Evolutionary conservation across 2,888 invertebrate species (phyloP).

Genomic region (Eremobia ochroleuca): DNA sequence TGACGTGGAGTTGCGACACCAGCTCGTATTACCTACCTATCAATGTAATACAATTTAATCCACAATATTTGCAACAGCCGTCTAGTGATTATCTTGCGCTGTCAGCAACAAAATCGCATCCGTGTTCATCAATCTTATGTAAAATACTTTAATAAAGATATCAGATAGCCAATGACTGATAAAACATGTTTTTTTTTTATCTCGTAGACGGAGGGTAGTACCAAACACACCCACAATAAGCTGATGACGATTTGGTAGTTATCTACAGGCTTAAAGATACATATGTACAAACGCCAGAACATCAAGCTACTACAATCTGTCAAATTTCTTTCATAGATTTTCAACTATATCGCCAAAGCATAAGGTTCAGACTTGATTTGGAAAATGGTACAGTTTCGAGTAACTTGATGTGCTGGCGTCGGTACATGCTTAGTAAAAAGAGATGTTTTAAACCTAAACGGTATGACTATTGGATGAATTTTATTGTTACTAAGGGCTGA

Average conservation of each 20-base stretch:
- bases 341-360: too few species aligned
- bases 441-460: background rate
- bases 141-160: slow-evolving; percentile 22
- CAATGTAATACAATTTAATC: slow-evolving; percentile 31
- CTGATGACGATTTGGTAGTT: slow-evolving; percentile 11
- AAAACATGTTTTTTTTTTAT: slow-evolving; percentile 26
- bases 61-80: background rate
- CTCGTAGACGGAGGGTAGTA: slow-evolving; percentile 32
- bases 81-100: slow-evolving; percentile 22
- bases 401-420: too few species aligned
- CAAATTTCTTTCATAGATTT: too few species aligned
- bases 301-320: too few species aligned
- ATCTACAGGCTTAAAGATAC: too few species aligned
- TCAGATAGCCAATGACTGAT: slow-evolving; percentile 14
- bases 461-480: background rate
- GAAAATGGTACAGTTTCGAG: too few species aligned
- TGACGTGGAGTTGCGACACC: too few species aligned
- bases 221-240: slow-evolving; percentile 36
- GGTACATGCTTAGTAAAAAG: background rate
- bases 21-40: too few species aligned
- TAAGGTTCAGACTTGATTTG: too few species aligned
- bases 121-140: slow-evolving; percentile 41
- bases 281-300: too few species aligned
- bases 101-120: slow-evolving; percentile 29
- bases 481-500: too few species aligned